Evolutionary conservation across 2,797 vertebrate genomes (phyloP), one percentile per base, ranked within the genome.

Genomic region (Danio jaintianensis): DNA sequence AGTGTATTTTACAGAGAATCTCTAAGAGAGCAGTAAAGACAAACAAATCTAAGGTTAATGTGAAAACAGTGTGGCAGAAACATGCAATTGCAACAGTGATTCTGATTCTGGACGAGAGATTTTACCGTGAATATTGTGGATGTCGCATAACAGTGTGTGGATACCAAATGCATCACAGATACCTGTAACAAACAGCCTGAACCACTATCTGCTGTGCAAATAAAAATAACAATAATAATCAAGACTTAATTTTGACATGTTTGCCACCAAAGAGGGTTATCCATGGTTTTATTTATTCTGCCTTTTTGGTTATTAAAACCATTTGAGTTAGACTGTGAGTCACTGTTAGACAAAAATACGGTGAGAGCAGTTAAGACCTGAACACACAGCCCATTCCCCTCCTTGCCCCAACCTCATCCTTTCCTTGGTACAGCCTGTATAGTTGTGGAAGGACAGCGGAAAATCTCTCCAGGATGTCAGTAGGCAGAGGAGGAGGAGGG

Each of bases 201-300:
- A 75, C 67, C 67, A 66, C 64, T 83, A 89, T 80, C 90, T 92
- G 90, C 90, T 72, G 76, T 84, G 73, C 90, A 90, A 84, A 89
- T 89, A 88, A 82, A 83, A 52, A 13, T 11, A 6, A 1, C 12
- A 29, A 10, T 52, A 52, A 11, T 1, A 83, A 78, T 70, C 55
- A 76, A 55, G 58, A 55, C 52, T 73, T 71, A 59, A 83, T 81
- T 40, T 66, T 56, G 59, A 80, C 52, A 56, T 82, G 62, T 81
- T 59, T 68, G 68, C 67, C 71, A 82, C 79, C 42, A 58, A 79
- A 73, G 61, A 82, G 70, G 80, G 56, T 68, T 43, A 78, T 29
- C 45, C 56, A 50, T 61, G 75, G 36, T 38, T 82, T 68, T 48
- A 48, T 76, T 72, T 82, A 72, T 58, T 70, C 29, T n/a, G 48